Evolutionary conservation across 2,797 vertebrate species (phyloP), one percentile per base, ranked within the genome.

Genomic region (Eulemur coronatus): DNA sequence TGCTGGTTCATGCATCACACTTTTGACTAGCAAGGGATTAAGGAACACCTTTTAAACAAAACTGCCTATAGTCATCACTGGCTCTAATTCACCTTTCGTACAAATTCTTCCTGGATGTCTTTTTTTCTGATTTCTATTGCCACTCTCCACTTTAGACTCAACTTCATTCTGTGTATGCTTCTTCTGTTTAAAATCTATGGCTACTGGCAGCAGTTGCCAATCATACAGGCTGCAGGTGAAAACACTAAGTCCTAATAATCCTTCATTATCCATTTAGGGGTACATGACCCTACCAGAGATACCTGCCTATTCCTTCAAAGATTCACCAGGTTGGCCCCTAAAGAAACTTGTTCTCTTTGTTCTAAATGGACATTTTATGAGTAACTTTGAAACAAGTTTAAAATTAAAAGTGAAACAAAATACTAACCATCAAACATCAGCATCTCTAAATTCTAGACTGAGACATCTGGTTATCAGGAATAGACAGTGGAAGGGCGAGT

Each of bases 391-490:
- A 91, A 59, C 57, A 63, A 57, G 26, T 61, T 90, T 57, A 80
- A 92, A 80, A 84, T 13, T 50, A 52, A 94, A 92, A 26, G 4
- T 50, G 38, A 93, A 87, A 92, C 28, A 90, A 95, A 95, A 91
- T 20, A 73, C 24, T 67, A 48, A 50, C 0, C 38, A 72, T 14
- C 38, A 96, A 85, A 91, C 55, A 81, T 24, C 52, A 90, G 10
- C 1, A 38, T 61, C 15, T 70, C 43, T 46, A 59, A 43, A 87
- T 30, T 81, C 13, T 61, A 72, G 22, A 20, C 24, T 26, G 43
- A 94, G 43, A 95, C 33, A 75, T 50, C 46, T 59, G 55, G 41
- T 59, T 61, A 63, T 55, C 18, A 94, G 33, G 43, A 91, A 89
- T 24, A 67, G 41, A 55, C 15, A 76, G n/a, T 48, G 46, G 48